phyloP scores from a whole-genome alignment of 2,888 invertebrate genomes.

The Protula sp. region DNA sequence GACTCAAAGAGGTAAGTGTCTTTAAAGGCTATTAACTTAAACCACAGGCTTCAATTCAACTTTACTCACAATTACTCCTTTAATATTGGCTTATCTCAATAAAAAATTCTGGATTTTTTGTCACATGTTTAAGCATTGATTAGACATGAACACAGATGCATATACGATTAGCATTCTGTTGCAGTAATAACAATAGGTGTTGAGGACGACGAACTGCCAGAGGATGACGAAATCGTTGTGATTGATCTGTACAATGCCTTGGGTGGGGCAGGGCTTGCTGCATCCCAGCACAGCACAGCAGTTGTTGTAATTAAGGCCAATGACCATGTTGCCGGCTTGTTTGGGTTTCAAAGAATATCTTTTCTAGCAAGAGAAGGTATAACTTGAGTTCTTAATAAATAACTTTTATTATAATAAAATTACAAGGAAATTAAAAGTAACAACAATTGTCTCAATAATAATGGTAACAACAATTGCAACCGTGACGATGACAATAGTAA shows the following conservation, averaged over 20 bases:
- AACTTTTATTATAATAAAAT: too few relatives aligned
- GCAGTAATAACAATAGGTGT: conserved; percentile 47
- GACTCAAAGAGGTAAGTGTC: conserved; percentile 34
- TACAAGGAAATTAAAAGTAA: too few relatives aligned
- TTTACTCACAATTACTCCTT: too few relatives aligned
- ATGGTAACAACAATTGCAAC: too few relatives aligned
- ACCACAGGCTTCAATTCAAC: conserved; percentile 23
- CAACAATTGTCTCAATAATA: too few relatives aligned
- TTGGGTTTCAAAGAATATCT: conserved; percentile 38
- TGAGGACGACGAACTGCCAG: conserved; percentile 41
- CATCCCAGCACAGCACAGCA: conserved; percentile 18
- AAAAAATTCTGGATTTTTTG: too few relatives aligned
- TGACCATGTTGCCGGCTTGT: conserved; percentile 48
- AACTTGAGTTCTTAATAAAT: background rate
- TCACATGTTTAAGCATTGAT: too few relatives aligned
- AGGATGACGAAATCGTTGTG: conserved; percentile 38
- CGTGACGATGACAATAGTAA: too few relatives aligned
- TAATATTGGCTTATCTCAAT: too few relatives aligned
- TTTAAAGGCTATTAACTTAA: background rate
- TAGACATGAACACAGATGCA: too few relatives aligned
- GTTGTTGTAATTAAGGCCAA: conserved; percentile 44
- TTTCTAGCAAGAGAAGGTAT: conserved; percentile 42
- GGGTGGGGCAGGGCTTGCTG: conserved; percentile 39
- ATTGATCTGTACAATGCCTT: conserved; percentile 34
- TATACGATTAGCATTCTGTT: too few relatives aligned